Evolutionary conservation across 2,113 vertebrate genomes (phyloP).

Genomic region (Casuarius casuarius): DNA sequence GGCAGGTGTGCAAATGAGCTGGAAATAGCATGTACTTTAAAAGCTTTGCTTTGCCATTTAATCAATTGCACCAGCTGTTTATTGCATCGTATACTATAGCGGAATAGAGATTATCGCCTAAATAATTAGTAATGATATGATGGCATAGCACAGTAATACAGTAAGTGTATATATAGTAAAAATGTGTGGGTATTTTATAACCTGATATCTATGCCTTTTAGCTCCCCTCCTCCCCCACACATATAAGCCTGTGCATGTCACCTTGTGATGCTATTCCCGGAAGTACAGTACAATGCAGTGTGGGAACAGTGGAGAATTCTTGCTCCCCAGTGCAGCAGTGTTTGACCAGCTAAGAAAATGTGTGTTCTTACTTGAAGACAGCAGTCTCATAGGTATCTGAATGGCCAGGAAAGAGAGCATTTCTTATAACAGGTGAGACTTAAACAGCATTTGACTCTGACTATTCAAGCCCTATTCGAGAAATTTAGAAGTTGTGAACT

Average conservation of each 20-base stretch:
- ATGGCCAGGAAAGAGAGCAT: background rate
- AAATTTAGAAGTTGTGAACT: background rate
- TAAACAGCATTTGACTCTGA: background rate
- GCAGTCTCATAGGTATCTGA: background rate
- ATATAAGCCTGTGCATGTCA: background rate
- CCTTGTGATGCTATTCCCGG: background rate
- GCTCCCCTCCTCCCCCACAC: background rate
- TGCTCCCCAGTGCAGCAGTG: too few relatives aligned
- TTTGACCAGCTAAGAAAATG: background rate
- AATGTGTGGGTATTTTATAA: slow-evolving; percentile 33
- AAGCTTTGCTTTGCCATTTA: slow-evolving; percentile 53
- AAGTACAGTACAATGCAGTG: background rate
- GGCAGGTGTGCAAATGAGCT: slow-evolving; percentile 45
- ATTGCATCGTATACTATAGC: background rate
- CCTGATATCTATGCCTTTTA: background rate
- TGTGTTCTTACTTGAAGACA: background rate
- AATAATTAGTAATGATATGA: slow-evolving; percentile 46
- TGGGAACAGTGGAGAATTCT: fast-evolving
- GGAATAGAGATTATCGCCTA: slow-evolving; percentile 42
- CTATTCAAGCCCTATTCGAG: fast-evolving
- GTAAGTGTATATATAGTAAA: slow-evolving; percentile 50
- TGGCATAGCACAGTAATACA: slow-evolving; percentile 7
- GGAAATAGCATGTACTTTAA: slow-evolving; percentile 40
- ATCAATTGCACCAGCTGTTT: slow-evolving; percentile 36
- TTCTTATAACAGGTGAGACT: background rate